Evolutionary conservation across 2,113 vertebrate species (phyloP), one percentile per base, ranked within the genome.

Genomic region (Indri indri): DNA sequence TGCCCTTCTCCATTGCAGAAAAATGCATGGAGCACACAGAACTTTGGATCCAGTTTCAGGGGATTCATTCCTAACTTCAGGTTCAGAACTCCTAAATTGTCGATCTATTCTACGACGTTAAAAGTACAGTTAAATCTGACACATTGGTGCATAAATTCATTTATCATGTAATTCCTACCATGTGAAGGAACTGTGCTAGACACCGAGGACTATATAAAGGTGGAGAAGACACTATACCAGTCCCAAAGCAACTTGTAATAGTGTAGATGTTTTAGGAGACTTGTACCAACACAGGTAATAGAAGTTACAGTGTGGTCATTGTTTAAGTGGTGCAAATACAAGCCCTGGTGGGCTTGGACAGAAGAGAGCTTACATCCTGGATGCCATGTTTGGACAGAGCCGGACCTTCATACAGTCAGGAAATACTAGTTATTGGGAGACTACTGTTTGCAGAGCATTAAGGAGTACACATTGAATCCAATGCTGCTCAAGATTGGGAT

Each of bases 231-330:
- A 10, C 45, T 50, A 8, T 82, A 32, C n/a, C 4, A 83, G 6
- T 30, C 23, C 66, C 77, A 77, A 13, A 79, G 71, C 27, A 81
- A 57, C 73, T 95, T 93, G 59, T 42, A 45, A 13, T 70, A 32
- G 52, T 76, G 6, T 32, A 84, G 47, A 22, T 94, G 63, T 84
- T 95, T 92, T 45, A 90, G 76, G 42, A 96, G 65, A 84, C 70
- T 90, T 37, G 50, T 34, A 80, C 32, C n/a, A 87, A 59, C n/a
- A 84, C 17, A 84, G 34, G 83, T 93, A 85, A 52, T 50, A 88
- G 50, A 70, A 83, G 79, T 92, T 65, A 84, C 34, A 81, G 2
- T 65, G 50, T 90, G 89, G 22, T 66, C n/a, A 23, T 91, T 50
- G 27, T 91, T 86, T 96, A 65, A 94, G 57, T 54, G 30, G 12